These are phyloP conservation scores for Isichthys henryi DNA, from an alignment of 2,113 vertebrate species.

Conservation along the genomic window DNA sequence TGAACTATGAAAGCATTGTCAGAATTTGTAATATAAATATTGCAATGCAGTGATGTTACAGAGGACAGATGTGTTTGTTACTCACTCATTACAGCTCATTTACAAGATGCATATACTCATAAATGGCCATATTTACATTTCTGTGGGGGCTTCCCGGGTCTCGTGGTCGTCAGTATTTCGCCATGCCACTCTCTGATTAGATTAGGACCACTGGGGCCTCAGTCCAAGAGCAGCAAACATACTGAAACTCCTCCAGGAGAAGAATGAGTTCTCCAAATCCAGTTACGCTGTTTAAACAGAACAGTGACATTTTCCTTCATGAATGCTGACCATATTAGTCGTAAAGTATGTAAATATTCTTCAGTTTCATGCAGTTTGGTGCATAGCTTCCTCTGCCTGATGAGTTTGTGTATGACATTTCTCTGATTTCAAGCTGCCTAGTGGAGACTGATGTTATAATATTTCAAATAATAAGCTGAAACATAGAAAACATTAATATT, in stretches of 20 bases:
- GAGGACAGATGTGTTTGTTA: background rate
- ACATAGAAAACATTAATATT: background rate
- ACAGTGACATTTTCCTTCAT: background rate
- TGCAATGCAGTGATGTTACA: background rate
- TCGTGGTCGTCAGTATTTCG: background rate
- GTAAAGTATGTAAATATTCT: background rate
- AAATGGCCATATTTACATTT: background rate
- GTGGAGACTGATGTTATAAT: background rate
- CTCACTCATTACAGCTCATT: background rate
- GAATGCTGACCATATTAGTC: background rate
- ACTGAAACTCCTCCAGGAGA: background rate
- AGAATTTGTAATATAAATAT: background rate
- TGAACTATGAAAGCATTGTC: background rate
- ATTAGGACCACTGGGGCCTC: background rate
- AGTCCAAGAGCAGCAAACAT: background rate
- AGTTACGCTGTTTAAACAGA: background rate
- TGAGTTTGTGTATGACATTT: background rate
- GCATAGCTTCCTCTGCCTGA: background rate
- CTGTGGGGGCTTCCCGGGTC: background rate
- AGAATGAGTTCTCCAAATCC: background rate
- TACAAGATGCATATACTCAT: background rate
- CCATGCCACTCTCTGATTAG: background rate
- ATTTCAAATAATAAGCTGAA: background rate
- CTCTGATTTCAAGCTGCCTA: background rate
- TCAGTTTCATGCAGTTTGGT: background rate